Evolutionary conservation across 1,140 invertebrate genomes (phyloP).

Genomic region (Antheraea mylitta): DNA sequence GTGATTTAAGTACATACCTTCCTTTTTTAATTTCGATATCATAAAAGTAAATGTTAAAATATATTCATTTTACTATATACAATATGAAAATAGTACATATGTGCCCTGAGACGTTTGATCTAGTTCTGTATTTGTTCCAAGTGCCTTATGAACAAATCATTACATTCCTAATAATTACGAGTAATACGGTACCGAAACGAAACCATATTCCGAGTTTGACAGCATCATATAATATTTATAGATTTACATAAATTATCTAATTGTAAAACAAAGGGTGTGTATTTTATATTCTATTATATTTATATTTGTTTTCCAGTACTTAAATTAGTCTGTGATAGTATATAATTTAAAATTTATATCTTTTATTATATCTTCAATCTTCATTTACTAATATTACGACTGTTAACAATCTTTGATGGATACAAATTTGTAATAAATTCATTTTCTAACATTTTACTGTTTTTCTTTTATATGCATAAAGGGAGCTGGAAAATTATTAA

Average conservation of each 20-base stretch:
- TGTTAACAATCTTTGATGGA: conserved; percentile 28
- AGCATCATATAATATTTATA: conserved; percentile 9
- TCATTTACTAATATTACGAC: conserved; percentile 12
- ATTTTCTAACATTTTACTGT: conserved; percentile 74
- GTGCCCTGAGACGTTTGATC: conserved; percentile 37
- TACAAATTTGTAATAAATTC: conserved; percentile 77
- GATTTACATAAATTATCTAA: not conserved
- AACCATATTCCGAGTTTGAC: not conserved
- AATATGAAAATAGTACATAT: conserved; percentile 16
- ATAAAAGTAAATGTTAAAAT: not conserved
- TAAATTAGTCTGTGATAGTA: conserved; percentile 31
- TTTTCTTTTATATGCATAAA: conserved; percentile 72
- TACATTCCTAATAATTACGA: conserved; percentile 55
- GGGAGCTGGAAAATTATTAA: conserved; percentile 44
- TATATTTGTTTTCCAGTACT: conserved; percentile 26
- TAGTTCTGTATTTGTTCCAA: conserved; percentile 72
- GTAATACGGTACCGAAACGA: conserved; percentile 19
- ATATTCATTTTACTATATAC: conserved; percentile 5
- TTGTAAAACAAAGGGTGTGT: not conserved
- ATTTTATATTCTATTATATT: conserved; percentile 13
- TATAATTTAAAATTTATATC: conserved; percentile 13
- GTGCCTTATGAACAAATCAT: conserved; percentile 76
- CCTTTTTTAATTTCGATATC: no score
- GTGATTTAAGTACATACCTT: not conserved
- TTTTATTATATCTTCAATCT: conserved; percentile 9